Base-by-base conservation (phyloP, 30 jellyfish, hydroid and myxozoan species). In the Clytia hemisphaerica region DNA sequence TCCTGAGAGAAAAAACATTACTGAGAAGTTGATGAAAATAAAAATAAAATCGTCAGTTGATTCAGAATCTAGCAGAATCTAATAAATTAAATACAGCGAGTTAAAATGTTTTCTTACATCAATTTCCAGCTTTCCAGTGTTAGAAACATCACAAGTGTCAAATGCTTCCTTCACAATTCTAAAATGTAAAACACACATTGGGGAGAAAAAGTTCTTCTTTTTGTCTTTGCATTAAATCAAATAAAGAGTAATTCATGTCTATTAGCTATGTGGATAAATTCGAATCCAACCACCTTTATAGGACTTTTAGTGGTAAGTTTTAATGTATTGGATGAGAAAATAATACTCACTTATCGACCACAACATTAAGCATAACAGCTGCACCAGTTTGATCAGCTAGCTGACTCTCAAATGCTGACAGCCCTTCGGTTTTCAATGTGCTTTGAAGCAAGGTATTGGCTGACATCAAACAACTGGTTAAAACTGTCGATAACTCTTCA, bases 111-210 rank as follows among this genome's bases (percentile, higher is more conserved):
- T n/a, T 5, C 64, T 24, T 83, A 83, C 95, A 63, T 83, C 73
- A 9, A 83, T 48, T 55, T 84, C 95, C 16, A 84, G 73, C 36
- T 74, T 84, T 18, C 95, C 95, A 46, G 80, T 84, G 71, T 83
- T 65, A 30, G 95, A 84, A 30, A 80, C 48, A 71, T 84, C 95
- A 61, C 95, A 84, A 16, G 60, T 84, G 1, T 77, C 79, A 57
- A 84, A 84, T 21, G 95, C 95, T 67, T 84, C 93, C 26, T 73
- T 64, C 19, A 84, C 95, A 49, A 84, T 84, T 53, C 95, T 84
- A 62, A 45, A 49, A 3, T 4, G 34, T 29, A 22, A 55, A 50
- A 53, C 10, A 7, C n/a, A n/a, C n/a, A n/a, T n/a, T n/a, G n/a
- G n/a, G n/a, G n/a, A n/a, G n/a, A n/a, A n/a, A n/a, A n/a, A n/a